Evolutionary conservation across 2,888 invertebrate species (phyloP), one percentile per base, ranked within the genome.

Genomic region (Papilio protenor): DNA sequence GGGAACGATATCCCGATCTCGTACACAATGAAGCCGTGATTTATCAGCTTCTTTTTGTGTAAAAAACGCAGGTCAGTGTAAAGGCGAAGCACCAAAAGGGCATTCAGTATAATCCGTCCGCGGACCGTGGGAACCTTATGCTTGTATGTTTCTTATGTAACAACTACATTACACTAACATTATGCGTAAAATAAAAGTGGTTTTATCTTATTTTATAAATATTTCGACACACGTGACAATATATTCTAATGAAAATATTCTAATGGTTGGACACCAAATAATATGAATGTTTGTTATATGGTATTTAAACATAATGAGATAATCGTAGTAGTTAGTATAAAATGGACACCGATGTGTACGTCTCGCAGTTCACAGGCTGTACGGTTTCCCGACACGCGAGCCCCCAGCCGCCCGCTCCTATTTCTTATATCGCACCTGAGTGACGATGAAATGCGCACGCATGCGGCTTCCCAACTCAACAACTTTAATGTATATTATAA

Each of bases 41-140:
- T 94, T 94, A 94, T 92, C 92, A 87, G 87, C 84, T 85, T 91
- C 90, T 94, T 94, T 93, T 93, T 92, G 89, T 89, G 89, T 90
- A 94, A 93, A 93, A 93, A 92, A 91, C 87, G 86, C 93, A 90
- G 93, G 94, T 94, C 92, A 93, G 92, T 91, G 88, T 90, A 86
- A 88, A 82, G 89, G 87, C 90, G 93, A 93, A 93, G 92, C 92
- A 91, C 92, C 93, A 91, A 93, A 94, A 94, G 92, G 91, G 92
- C 93, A 93, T 92, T 92, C 90, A 88, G 88, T 91, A 92, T 93
- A 93, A 94, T 93, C 92, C 92, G 88, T 86, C 86, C 81, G 85
- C 87, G 80, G 79, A 90, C 85, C 94, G 94, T 94, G 94, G 94
- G 94, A 94, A 94, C 90, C 79, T 82, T 85, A 82, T 81, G 73